A percentile compares a stretch with the other conserved stretches of the same genome.
phyloP scores from a whole-genome alignment of 92 coral and sea anemone genomes.

The Pocillopora grandis region DNA sequence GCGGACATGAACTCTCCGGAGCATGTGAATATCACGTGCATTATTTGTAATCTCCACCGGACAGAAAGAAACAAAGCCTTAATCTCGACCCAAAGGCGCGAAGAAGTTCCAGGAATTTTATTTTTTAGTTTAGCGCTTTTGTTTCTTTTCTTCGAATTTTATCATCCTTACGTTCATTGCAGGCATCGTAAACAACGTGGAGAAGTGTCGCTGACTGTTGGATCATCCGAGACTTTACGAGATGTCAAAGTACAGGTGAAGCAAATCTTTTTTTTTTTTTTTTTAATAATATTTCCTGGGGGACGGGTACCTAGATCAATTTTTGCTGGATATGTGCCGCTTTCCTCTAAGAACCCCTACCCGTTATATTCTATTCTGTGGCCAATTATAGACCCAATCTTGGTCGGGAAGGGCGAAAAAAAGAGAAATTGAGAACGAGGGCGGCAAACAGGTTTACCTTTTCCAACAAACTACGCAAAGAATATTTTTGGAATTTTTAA shows the following conservation, averaged over 20 bases:
- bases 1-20: background rate
- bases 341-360: too few species aligned
- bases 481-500: too few species aligned
- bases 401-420: too few species aligned
- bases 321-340: too few species aligned
- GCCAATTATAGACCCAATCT: too few species aligned
- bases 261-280: too few species aligned
- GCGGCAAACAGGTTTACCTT: too few species aligned
- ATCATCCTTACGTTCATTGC: background rate
- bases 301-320: too few species aligned
- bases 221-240: slow-evolving; percentile 78
- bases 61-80: slow-evolving; percentile 53
- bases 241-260: slow-evolving; percentile 86
- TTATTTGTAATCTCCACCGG: slow-evolving; percentile 31
- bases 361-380: too few species aligned
- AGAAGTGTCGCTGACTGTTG: slow-evolving; percentile 76
- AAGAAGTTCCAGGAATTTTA: slow-evolving; percentile 74
- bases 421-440: too few species aligned
- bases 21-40: slow-evolving; percentile 5
- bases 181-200: slow-evolving; percentile 98
- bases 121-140: background rate
- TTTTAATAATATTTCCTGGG: too few species aligned
- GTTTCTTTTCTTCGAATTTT: background rate
- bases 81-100: slow-evolving; percentile 48
- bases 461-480: too few species aligned